Evolutionary conservation across 1,140 invertebrate genomes (phyloP).

Genomic region (Ceratitis capitata): DNA sequence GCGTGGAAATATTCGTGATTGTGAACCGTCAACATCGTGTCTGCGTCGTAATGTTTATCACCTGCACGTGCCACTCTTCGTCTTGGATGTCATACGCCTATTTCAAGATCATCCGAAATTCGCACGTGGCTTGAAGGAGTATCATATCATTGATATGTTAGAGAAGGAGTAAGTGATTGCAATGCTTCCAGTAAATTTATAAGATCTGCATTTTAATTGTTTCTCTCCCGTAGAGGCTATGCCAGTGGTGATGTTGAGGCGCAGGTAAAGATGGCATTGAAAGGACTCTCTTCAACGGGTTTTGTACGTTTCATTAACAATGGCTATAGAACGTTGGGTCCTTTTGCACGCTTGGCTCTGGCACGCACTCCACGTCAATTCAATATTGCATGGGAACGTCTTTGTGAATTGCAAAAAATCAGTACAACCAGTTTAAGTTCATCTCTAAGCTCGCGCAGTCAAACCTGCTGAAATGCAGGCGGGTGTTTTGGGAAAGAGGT

Average conservation of each 20-base stretch:
- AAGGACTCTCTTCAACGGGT: constrained; percentile 53
- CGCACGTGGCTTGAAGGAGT: constrained; percentile 52
- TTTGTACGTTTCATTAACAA: constrained; percentile 57
- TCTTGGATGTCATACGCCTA: constrained; percentile 58
- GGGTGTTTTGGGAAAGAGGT: neutral
- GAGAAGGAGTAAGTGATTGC: constrained; percentile 54
- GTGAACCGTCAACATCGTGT: constrained; percentile 53
- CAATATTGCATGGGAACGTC: constrained; percentile 57
- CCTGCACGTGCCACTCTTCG: constrained; percentile 56
- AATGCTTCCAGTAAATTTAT: neutral
- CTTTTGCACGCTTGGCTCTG: constrained; percentile 59
- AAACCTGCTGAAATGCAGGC: neutral
- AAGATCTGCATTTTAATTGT: neutral
- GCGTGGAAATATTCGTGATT: constrained; percentile 52
- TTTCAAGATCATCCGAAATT: constrained; percentile 62
- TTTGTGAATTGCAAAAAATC: constrained; percentile 56
- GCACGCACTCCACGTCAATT: constrained; percentile 57
- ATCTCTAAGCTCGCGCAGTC: constrained; percentile 38
- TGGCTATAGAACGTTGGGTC: constrained; percentile 60
- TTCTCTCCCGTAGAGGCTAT: constrained; percentile 53
- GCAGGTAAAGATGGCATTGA: constrained; percentile 57
- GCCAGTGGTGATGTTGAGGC: constrained; percentile 58
- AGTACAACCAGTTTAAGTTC: constrained; percentile 48
- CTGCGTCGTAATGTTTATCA: constrained; percentile 56
- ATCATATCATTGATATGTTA: constrained; percentile 57